These are phyloP conservation scores for Coptodon bakossiorum DNA, from an alignment of 2,113 vertebrate genomes.

Conservation along the genomic window DNA sequence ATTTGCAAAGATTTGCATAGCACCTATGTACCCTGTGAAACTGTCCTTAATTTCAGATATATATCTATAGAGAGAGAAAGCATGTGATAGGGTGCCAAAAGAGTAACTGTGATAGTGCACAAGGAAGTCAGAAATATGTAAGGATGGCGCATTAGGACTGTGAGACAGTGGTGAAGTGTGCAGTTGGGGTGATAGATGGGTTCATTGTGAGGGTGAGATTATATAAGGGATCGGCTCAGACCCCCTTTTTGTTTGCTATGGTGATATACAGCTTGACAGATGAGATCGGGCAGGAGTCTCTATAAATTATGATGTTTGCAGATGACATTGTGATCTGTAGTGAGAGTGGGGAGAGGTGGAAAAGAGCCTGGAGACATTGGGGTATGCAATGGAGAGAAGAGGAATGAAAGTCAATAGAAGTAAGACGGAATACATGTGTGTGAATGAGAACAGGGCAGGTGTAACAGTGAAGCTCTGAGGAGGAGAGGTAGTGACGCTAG, in stretches of 20 bases:
- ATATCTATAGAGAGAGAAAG: neutral
- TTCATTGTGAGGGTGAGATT: neutral
- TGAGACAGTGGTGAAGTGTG: neutral
- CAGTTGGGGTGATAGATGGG: neutral
- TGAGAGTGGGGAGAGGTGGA: neutral
- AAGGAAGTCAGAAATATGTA: neutral
- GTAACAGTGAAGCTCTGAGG: neutral
- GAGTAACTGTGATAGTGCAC: neutral
- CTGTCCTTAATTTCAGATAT: neutral
- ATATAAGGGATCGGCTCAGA: accelerated
- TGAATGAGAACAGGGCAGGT: neutral
- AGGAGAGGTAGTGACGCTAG: neutral
- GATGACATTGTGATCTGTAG: neutral
- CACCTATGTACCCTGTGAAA: neutral
- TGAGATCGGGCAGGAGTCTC: neutral
- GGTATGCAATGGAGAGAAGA: accelerated
- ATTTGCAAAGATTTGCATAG: neutral
- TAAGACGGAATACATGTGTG: neutral
- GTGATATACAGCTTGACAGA: neutral
- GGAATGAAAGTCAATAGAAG: neutral
- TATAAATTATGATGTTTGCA: neutral
- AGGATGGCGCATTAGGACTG: neutral
- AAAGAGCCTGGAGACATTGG: neutral
- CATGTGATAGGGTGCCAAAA: neutral
- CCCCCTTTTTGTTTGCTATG: neutral